Base-by-base conservation (phyloP, 2,888 invertebrate genomes). In the Rotaria magnacalcarata region DNA sequence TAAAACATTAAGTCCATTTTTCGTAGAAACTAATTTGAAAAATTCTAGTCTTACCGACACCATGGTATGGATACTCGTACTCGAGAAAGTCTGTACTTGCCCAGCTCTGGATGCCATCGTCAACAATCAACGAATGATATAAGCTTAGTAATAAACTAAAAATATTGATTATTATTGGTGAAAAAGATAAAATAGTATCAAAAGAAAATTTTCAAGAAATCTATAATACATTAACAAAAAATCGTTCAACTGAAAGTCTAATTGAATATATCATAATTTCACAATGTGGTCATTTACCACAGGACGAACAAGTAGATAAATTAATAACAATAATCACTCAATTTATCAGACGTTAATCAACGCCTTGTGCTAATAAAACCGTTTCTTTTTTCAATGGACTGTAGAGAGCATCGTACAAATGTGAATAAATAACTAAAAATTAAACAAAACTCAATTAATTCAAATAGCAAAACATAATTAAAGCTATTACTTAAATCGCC, bases 351-450 rank as follows among this genome's bases (percentile, higher is more conserved):
- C 24, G 27, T 67, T 67, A 67, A 67, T 80, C 80, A 4, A 80
- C 47, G 47, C 80, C 80, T 47, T 80, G 80, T 7, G 43, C 80
- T n/a, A 80, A 47, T 43, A 80, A 24, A n/a, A 80, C n/a, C 10
- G 43, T 47, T n/a, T 80, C 80, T 47, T 80, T 47, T 21, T 47
- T n/a, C 10, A 80, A n/a, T 47, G 80, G 80, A 43, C 21, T 80
- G 14, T 80, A 80, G 34, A 10, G 47, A 21, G 24, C 80, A 80
- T 80, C 47, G 14, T 80, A 80, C 41, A 80, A 80, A 80, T 47
- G 80, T 80, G 80, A 80, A 80, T 80, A 80, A 24, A 80, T 80
- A 80, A 80, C 80, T 80, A 24, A 47, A 47, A 80, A 47, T 5
- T 8, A n/a, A 80, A 47, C 16, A 24, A 47, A 16, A 43, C 2